Base-by-base conservation (phyloP, 1,140 invertebrate genomes). In the Drosophila ercepeae region DNA sequence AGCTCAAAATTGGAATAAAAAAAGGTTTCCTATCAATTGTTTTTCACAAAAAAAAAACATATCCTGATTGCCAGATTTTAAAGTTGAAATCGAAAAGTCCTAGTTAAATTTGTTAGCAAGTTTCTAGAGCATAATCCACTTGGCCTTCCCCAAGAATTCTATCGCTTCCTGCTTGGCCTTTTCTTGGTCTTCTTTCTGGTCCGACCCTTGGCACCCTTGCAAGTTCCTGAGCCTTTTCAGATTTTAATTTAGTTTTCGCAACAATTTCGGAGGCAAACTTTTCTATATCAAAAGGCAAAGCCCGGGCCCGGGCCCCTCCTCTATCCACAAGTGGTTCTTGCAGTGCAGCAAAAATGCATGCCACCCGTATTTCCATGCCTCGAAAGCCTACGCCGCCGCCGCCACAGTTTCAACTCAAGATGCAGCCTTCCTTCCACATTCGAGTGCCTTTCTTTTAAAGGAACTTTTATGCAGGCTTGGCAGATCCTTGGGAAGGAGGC, bases 201-300 rank as follows among this genome's bases (percentile, higher is more conserved):
- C 16, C 9, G 11, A 23, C 18, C 18, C 27, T 44, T 21, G 7
- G 9, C 16, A 6, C 13, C 32, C 63, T 27, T 21, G 27, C 39
- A 29, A 59, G 45, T 71, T 59, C 39, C 46, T 46, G 41, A 44
- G 72, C 60, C 61, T 61, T 81, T 81, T 74, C 82, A 86, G 73
- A 88, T 86, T 86, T 77, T 86, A 86, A 86, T 88, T 88, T 81
- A 86, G 81, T 86, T 86, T 84, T 81, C 71, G 57, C 73, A 81
- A 81, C 77, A 74, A 84, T 77, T 81, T 86, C 44, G 73, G 59
- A 63, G 63, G 77, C 82, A 86, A 86, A 86, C 61, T 88, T 86
- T 81, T 60, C 42, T 61, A 74, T 81, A 74, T 81, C 27, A 68
- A 52, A 68, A 67, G 61, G 46, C 60, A 52, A 8, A 55, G 36